A percentile compares a stretch with the other conserved stretches of the same genome.
Conservation (phyloP, 2,797 vertebrate genomes). For the Labroides dimidiatus region DNA sequence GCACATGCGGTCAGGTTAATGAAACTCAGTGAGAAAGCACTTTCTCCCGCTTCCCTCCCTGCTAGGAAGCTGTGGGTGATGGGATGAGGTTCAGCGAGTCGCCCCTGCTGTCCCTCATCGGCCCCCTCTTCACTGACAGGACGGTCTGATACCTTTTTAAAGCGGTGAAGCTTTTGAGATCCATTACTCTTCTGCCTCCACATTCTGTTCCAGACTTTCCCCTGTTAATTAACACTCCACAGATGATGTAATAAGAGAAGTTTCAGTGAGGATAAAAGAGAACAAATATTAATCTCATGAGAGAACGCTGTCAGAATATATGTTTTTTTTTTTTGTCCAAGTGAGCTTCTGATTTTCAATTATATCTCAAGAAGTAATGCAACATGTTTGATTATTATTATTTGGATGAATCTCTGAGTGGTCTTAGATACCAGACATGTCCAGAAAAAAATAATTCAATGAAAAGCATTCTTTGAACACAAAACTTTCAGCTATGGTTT, state of each 20-base stretch:
- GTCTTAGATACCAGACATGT: slow-evolving; percentile 8
- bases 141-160: slow-evolving; percentile 70
- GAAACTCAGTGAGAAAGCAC: slow-evolving; percentile 85
- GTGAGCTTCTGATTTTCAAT: background rate
- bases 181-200: slow-evolving; percentile 31
- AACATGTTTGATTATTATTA: background rate
- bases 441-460: slow-evolving; percentile 5
- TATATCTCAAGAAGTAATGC: background rate
- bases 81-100: slow-evolving; percentile 82
- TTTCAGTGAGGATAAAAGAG: background rate
- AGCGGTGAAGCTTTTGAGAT: slow-evolving; percentile 50
- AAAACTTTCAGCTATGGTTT: slow-evolving; percentile 34
- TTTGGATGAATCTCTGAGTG: background rate
- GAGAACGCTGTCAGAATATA: background rate
- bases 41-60: slow-evolving; percentile 77
- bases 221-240: slow-evolving; percentile 16
- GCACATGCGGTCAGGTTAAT: slow-evolving; percentile 88
- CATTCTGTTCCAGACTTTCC: slow-evolving; percentile 12
- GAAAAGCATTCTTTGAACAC: slow-evolving; percentile 10
- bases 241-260: slow-evolving; percentile 13
- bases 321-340: background rate
- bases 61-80: slow-evolving; percentile 82
- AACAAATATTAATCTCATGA: slow-evolving; percentile 1
- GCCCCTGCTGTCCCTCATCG: slow-evolving; percentile 48
- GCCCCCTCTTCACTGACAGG: slow-evolving; percentile 48